Base-by-base conservation (phyloP, 2,113 vertebrate genomes). In the Nothocercus julius region DNA sequence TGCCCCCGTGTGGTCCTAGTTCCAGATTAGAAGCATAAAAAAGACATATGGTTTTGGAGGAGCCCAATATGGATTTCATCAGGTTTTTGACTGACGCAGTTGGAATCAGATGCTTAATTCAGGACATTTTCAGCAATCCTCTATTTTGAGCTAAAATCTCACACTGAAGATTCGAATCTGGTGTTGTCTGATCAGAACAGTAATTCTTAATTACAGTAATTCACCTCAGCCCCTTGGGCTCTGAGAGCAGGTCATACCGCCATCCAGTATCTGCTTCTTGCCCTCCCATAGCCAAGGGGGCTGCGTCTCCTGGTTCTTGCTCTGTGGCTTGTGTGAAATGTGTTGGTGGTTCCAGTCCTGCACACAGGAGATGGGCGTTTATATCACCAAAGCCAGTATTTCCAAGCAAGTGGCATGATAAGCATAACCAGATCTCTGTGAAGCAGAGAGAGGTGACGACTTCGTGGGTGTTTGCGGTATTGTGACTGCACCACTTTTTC, bases 1-100 rank as follows among this genome's bases (percentile, higher is more conserved):
- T 95, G 95, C 93, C 93, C 94, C 82, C 87, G 0, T 95, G 94
- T 89, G 93, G 85, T 89, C 45, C 59, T 67, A 49, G 49, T 45
- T 92, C 14, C 51, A 59, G 49, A 27, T 40, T 3, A 82, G 62
- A 72, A 84, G 28, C 20, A 30, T 24, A 20, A 13, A 80, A 15
- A 38, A 32, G 11, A 20, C 11, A 3, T 12, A 24, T 6, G 2
- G 5, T 42, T 90, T 80, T 82, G 70, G 18, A 79, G 36, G 16
- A 40, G 45, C 5, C 24, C 66, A 53, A 77, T 73, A 27, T 20
- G 21, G 54, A 11, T 44, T 1, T 0, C 32, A 11, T 32, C 9
- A 49, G 9, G 61, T 64, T 82, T 66, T 70, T 42, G 10, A 72
- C 30, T 7, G 17, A 36, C 22, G 24, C 25, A 24, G 45, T 51